Evolutionary conservation across 2,888 invertebrate species (phyloP), one percentile per base, ranked within the genome.

Genomic region (Dicranocentrus wangi): DNA sequence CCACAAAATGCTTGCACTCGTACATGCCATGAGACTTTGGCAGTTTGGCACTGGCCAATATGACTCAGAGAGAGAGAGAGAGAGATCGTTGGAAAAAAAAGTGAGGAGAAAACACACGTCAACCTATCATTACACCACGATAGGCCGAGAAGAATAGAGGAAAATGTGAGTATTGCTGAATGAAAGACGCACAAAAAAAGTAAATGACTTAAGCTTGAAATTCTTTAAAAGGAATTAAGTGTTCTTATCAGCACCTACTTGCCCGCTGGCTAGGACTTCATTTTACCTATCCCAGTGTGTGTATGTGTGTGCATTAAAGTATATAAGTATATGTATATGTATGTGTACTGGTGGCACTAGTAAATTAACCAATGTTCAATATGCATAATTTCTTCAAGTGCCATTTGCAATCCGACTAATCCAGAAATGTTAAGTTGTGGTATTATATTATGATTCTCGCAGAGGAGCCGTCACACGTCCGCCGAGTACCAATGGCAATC

Each of bases 141-240:
- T 70, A 28, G n/a, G 58, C 61, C 8, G 63, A 27, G 63, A 72
- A 72, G 32, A 53, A 72, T 23, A 60, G 3, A 53, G n/a, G 60
- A 72, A 60, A 72, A 51, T 51, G 61, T 53, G n/a, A 51, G 53
- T 28, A 32, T 51, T 51, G 10, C 47, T 47, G 28, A 63, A 63
- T 63, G 51, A 51, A 63, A 63, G 47, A 3, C 61, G 42, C 63
- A 51, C 51, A 72, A 72, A 63, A 25, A 63, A 63, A 51, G 32
- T 47, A 63, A 72, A 63, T 72, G 61, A 72, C 53, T 72, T 72
- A 61, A 72, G 61, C 63, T 53, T 28, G 63, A 72, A 72, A 72
- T 63, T 51, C 72, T 72, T 63, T 63, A 72, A 63, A 63, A 72
- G 72, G 72, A 72, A 72, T 72, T 72, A 72, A 63, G 72, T 61